Percentiles rank a stretch among this genome's conserved stretches.
phyloP scores from a whole-genome alignment of 2,797 vertebrate species.

The Cyprinodon diabolis region DNA sequence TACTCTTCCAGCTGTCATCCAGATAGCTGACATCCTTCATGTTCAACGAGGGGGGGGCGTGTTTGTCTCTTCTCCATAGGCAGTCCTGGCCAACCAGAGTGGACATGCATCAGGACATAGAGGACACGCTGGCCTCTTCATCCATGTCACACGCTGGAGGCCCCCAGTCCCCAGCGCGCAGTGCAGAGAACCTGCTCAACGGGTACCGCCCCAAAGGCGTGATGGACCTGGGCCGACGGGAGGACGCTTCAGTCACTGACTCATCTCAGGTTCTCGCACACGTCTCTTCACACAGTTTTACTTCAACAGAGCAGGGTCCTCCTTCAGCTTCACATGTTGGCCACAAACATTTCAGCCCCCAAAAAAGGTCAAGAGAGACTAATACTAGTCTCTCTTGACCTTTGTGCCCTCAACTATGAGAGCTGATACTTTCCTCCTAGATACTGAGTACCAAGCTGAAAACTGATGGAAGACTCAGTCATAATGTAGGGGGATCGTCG shows the following conservation, averaged over 20 bases:
- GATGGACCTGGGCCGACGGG: constrained; percentile 85
- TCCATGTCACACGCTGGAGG: constrained; percentile 90
- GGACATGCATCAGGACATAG: constrained; percentile 95
- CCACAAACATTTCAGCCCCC: too few relatives aligned
- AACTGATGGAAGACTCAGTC: too few relatives aligned
- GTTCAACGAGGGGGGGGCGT: not conserved
- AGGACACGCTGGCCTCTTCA: constrained; percentile 92
- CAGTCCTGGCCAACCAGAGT: constrained; percentile 97
- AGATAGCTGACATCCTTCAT: too few relatives aligned
- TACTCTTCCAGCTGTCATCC: too few relatives aligned
- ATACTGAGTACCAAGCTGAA: too few relatives aligned
- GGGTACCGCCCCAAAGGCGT: constrained; percentile 91
- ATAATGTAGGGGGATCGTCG: too few relatives aligned
- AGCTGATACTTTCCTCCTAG: too few relatives aligned
- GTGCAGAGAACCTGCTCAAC: constrained; percentile 88
- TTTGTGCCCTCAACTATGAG: too few relatives aligned
- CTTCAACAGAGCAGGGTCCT: not conserved
- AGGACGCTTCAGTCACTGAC: constrained; percentile 81
- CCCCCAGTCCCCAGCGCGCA: constrained; percentile 91
- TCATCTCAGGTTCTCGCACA: constrained; percentile 47
- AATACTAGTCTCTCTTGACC: too few relatives aligned
- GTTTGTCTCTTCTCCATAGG: constrained; percentile 66
- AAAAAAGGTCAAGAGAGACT: too few relatives aligned
- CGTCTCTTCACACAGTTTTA: not conserved
- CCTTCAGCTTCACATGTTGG: not conserved